Percentiles rank a stretch among this genome's conserved stretches.
Conservation (phyloP, 2,888 invertebrate species). For the Rhogogaster chlorosoma region DNA sequence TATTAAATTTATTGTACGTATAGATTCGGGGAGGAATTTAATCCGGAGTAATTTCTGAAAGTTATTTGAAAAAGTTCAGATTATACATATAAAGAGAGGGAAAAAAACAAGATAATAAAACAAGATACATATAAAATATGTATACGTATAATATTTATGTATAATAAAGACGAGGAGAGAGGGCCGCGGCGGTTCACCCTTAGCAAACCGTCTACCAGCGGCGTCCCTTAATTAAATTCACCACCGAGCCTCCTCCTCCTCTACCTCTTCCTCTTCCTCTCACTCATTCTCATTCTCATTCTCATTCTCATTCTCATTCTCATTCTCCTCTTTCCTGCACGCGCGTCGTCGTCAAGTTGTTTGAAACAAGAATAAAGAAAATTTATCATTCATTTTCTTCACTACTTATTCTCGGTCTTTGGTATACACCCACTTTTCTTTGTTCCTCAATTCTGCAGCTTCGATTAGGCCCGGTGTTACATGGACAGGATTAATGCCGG, state of each 20-base stretch:
- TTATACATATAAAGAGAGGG: not conserved
- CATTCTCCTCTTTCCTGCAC: not conserved
- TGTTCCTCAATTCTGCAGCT: not conserved
- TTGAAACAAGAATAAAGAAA: conserved; percentile 11
- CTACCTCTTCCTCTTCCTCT: not conserved
- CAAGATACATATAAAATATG: conserved; percentile 2
- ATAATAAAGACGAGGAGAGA: conserved; percentile 11
- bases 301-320: not conserved
- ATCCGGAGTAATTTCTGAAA: not conserved
- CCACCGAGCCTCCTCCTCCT: not conserved
- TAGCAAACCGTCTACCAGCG: conserved; percentile 21
- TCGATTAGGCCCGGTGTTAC: not conserved
- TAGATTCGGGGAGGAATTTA: not conserved
- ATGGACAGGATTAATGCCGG: not conserved
- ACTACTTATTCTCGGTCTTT: not conserved
- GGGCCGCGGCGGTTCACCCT: conserved; percentile 1
- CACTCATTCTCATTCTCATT: not conserved
- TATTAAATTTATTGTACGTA: not conserved
- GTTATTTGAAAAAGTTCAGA: not conserved
- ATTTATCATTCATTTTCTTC: conserved; percentile 9
- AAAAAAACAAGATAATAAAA: not conserved
- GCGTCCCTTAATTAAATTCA: conserved; percentile 27
- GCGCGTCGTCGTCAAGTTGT: not conserved
- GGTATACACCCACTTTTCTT: not conserved
- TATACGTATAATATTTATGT: conserved; percentile 20